Evolutionary conservation across 2,113 vertebrate species (phyloP).

Genomic region (Astatoreochromis straeleni): DNA sequence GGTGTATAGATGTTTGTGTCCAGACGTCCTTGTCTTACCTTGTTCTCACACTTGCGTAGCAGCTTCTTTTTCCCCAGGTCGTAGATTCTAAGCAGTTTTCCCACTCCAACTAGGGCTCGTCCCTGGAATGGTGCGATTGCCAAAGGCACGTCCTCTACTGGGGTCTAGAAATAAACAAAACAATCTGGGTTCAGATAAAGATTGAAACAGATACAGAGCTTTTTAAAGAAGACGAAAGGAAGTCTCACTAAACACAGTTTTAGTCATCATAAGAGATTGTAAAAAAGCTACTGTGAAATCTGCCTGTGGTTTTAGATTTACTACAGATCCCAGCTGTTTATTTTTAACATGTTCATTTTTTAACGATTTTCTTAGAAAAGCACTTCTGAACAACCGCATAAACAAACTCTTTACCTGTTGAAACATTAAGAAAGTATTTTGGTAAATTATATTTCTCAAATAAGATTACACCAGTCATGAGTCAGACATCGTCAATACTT

Average conservation of each 20-base stretch:
- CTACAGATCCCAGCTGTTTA: neutral
- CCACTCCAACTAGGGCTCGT: constrained; percentile 87
- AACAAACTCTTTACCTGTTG: neutral
- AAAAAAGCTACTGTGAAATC: neutral
- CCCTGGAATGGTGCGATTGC: constrained; percentile 96
- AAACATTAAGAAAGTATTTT: neutral
- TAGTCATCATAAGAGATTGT: neutral
- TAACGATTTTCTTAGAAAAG: neutral
- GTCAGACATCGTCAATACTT: neutral
- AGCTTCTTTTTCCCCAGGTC: constrained; percentile 97
- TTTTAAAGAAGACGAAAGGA: neutral
- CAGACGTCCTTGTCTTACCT: constrained; percentile 65
- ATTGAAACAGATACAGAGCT: neutral
- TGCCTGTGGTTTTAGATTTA: neutral
- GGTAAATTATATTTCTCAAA: neutral
- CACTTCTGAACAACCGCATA: neutral
- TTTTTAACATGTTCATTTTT: neutral
- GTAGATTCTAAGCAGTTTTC: constrained; percentile 92
- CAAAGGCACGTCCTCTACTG: constrained; percentile 92
- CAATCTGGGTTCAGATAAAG: neutral
- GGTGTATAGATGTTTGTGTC: neutral
- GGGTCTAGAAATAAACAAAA: constrained; percentile 72
- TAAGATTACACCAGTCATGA: neutral
- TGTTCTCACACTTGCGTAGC: constrained; percentile 96
- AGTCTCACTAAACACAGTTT: neutral